phyloP scores from a whole-genome alignment of 37 sponge, comb jelly and placozoan genomes.

The Halichondria panicea region DNA sequence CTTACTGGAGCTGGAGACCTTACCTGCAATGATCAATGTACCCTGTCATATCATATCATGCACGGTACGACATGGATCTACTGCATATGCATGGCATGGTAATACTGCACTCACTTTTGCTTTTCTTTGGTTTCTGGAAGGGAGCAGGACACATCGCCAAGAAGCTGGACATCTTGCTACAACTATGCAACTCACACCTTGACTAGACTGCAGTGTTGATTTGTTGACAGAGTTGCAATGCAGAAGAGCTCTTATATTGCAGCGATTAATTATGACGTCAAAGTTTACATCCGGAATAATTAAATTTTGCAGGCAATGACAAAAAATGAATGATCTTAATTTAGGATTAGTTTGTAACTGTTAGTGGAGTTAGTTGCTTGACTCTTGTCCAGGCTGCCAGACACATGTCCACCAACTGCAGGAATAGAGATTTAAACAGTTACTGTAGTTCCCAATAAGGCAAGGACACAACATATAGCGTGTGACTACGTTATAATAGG shows the following conservation, averaged over 20 bases:
- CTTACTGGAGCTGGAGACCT: not conserved
- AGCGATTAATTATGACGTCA: not conserved
- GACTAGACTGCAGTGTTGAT: too few species aligned
- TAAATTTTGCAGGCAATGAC: not conserved
- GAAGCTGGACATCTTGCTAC: not conserved
- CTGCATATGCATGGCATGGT: too few species aligned
- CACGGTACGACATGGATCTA: not conserved
- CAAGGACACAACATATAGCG: too few species aligned
- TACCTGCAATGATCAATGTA: not conserved
- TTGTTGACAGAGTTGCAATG: too few species aligned
- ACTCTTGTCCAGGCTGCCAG: slow-evolving; percentile 35
- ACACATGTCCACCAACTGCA: slow-evolving; percentile 49
- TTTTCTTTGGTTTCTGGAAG: slow-evolving; percentile 40
- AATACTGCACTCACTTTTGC: slow-evolving; percentile 25
- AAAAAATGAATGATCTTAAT: too few species aligned
- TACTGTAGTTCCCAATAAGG: not conserved
- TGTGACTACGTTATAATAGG: too few species aligned
- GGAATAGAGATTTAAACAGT: not conserved
- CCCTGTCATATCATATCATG: not conserved
- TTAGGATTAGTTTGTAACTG: too few species aligned
- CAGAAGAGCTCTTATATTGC: too few species aligned
- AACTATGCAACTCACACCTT: too few species aligned
- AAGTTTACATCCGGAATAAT: not conserved
- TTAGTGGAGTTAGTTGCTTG: slow-evolving; percentile 2
- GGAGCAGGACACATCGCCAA: slow-evolving; percentile 60